Conservation (phyloP, 2,113 vertebrate genomes). For the Garra rufa region DNA sequence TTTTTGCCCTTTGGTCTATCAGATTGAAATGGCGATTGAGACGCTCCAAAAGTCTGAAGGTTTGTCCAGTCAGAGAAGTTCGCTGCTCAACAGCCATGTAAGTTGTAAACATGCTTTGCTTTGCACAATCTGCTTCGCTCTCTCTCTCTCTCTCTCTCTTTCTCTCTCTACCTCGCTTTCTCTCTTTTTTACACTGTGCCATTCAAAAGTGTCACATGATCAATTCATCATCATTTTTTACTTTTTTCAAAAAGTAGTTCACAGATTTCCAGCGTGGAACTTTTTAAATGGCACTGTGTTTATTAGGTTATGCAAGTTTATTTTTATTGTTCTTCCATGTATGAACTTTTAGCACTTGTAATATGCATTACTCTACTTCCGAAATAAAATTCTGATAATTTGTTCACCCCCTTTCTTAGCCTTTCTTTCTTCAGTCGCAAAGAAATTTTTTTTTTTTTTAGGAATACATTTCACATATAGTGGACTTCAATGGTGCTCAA, state of each 20-base stretch:
- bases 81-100: constrained; percentile 99
- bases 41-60: constrained; percentile 99
- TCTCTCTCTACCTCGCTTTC: constrained; percentile 41
- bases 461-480: too few species aligned
- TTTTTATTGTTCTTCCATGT: neutral
- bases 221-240: neutral
- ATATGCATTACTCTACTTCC: too few species aligned
- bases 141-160: neutral
- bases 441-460: too few species aligned
- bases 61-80: constrained; percentile 98
- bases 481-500: too few species aligned
- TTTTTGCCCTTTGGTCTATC: constrained; percentile 83
- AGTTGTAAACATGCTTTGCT: constrained; percentile 77
- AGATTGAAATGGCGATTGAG: constrained; percentile 99
- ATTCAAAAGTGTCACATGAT: neutral
- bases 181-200: constrained; percentile 41
- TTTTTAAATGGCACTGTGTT: neutral
- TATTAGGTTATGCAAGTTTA: neutral
- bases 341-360: neutral
- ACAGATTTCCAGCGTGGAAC: too few species aligned
- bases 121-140: constrained; percentile 2
- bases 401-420: too few species aligned
- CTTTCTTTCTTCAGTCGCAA: too few species aligned
- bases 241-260: too few species aligned
- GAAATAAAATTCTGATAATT: too few species aligned